phyloP scores from a whole-genome alignment of 2,888 invertebrate genomes.

The Cheilosia impressa region DNA sequence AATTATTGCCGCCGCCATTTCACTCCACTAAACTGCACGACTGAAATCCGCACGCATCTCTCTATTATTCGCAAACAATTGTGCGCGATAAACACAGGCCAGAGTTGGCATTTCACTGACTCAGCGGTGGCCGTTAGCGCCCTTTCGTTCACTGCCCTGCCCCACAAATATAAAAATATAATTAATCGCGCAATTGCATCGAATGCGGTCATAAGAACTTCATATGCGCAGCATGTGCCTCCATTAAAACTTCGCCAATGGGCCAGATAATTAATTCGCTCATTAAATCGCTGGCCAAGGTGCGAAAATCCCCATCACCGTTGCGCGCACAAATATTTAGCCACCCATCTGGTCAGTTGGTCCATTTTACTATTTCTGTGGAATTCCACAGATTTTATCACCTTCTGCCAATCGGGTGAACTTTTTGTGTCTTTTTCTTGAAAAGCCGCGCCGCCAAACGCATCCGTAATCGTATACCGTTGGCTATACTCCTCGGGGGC shows the following conservation, averaged over 20 bases:
- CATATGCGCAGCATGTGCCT: slow-evolving; percentile 67
- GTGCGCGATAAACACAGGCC: too few relatives aligned
- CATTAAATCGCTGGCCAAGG: slow-evolving; percentile 62
- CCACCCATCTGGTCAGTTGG: slow-evolving; percentile 42
- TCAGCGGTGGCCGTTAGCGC: slow-evolving; percentile 5
- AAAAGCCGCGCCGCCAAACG: slow-evolving; percentile 17
- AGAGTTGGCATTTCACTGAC: slow-evolving; percentile 7
- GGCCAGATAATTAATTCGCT: slow-evolving; percentile 60
- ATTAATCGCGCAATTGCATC: slow-evolving; percentile 39
- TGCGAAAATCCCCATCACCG: slow-evolving; percentile 34
- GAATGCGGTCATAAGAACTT: slow-evolving; percentile 56
- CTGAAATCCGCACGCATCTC: too few relatives aligned
- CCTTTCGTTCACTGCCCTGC: slow-evolving; percentile 41
- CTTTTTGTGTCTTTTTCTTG: slow-evolving; percentile 14
- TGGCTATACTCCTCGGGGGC: background rate
- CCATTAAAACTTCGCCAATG: slow-evolving; percentile 67
- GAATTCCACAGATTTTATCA: slow-evolving; percentile 53
- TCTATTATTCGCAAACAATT: too few relatives aligned
- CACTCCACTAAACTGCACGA: too few relatives aligned
- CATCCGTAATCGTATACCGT: slow-evolving; percentile 61
- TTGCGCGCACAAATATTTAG: slow-evolving; percentile 36
- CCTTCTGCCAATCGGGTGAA: slow-evolving; percentile 36
- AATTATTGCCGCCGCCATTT: too few relatives aligned
- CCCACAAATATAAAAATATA: slow-evolving; percentile 18
- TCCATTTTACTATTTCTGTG: slow-evolving; percentile 3